Evolutionary conservation across 2,888 invertebrate species (phyloP).

Genomic region (Bhutanitis thaidina): DNA sequence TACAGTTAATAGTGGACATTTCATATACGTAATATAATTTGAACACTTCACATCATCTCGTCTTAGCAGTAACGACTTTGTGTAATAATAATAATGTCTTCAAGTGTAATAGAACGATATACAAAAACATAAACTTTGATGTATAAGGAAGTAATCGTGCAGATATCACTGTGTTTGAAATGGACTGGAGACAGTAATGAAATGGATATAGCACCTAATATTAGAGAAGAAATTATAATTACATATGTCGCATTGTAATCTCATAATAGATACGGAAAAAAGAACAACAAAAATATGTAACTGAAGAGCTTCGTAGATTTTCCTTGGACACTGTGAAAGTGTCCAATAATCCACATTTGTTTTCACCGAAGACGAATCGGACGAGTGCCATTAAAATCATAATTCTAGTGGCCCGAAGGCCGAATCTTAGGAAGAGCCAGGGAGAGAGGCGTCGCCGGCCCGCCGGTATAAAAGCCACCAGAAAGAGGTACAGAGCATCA

Average conservation of each 20-base stretch:
- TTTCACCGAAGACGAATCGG: conserved; percentile 74
- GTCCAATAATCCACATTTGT: conserved; percentile 63
- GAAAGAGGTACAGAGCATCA: conserved; percentile 66
- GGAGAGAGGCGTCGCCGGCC: conserved; percentile 70
- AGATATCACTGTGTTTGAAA: background rate
- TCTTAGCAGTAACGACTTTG: background rate
- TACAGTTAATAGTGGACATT: background rate
- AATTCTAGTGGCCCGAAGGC: conserved; percentile 77
- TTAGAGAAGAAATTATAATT: background rate
- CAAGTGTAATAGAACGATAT: background rate
- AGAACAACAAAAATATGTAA: no score
- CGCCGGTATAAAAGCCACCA: conserved; percentile 66
- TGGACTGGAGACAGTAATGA: background rate
- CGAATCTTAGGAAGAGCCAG: conserved; percentile 76
- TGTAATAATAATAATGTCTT: background rate
- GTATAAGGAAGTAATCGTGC: background rate
- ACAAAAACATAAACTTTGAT: background rate
- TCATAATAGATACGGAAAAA: no score
- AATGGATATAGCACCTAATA: background rate
- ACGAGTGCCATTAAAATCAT: conserved; percentile 77
- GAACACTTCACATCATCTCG: conserved; percentile 20
- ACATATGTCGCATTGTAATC: no score
- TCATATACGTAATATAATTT: no score
- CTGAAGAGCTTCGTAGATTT: background rate
- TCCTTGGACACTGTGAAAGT: conserved; percentile 51